Evolutionary conservation across 92 coral and sea anemone genomes (phyloP).

Genomic region (Palythoa grandis): DNA sequence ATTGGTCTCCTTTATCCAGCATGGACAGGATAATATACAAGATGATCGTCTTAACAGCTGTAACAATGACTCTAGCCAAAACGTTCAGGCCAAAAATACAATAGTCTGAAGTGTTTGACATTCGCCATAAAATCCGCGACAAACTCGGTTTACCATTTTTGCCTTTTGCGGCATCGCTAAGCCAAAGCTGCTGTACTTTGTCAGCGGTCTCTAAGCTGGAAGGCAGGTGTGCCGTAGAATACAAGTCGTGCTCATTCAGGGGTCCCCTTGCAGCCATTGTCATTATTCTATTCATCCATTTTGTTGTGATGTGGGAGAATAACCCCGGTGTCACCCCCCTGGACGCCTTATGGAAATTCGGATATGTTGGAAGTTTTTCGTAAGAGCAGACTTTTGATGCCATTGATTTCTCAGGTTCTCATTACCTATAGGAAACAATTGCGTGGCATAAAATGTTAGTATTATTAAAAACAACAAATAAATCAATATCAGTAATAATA

Average conservation of each 20-base stretch:
- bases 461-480: no score
- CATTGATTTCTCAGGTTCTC: not conserved
- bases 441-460: not conserved
- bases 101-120: not conserved
- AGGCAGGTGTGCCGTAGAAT: not conserved
- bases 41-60: not conserved
- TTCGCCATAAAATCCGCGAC: not conserved
- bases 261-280: not conserved
- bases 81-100: not conserved
- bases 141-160: not conserved
- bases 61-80: not conserved
- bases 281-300: conserved; percentile 15
- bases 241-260: not conserved
- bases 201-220: not conserved
- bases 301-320: conserved; percentile 16
- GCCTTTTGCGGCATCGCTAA: not conserved
- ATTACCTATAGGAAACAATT: not conserved
- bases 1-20: not conserved
- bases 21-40: not conserved
- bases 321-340: not conserved
- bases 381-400: not conserved
- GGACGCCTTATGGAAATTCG: not conserved
- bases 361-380: not conserved
- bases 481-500: no score
- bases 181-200: not conserved